Evolutionary conservation across 2,888 invertebrate genomes (phyloP).

Genomic region (Spisula subtruncata): DNA sequence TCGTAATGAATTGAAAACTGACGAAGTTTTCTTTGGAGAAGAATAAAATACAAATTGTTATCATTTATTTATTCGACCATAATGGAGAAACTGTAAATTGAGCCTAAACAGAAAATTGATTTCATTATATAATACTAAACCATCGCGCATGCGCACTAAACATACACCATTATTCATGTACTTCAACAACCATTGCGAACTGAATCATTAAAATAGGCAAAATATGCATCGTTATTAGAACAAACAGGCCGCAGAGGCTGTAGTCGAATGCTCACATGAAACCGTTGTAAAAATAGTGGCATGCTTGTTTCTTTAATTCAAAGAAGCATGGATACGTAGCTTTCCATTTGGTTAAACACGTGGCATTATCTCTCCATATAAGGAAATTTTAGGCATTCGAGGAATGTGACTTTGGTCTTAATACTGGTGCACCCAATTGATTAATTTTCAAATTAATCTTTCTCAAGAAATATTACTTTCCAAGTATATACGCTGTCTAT

Average conservation of each 20-base stretch:
- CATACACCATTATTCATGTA: not conserved
- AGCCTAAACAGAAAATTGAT: not conserved
- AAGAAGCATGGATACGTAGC: not conserved
- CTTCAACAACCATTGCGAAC: not conserved
- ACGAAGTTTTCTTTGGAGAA: slow-evolving; percentile 58
- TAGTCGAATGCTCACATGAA: not conserved
- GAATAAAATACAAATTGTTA: slow-evolving; percentile 49
- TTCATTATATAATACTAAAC: not conserved
- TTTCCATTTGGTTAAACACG: not conserved
- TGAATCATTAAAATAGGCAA: not conserved
- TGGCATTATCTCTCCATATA: not conserved
- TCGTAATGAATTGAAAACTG: slow-evolving; percentile 68
- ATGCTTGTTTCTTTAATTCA: not conserved
- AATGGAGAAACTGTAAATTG: slow-evolving; percentile 22
- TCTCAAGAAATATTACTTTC: not conserved
- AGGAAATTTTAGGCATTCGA: not conserved
- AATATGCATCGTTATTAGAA: not conserved
- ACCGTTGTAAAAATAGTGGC: not conserved
- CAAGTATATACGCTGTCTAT: not conserved
- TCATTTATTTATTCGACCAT: slow-evolving; percentile 39
- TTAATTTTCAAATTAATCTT: slow-evolving; percentile 17
- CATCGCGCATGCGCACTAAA: slow-evolving; percentile 1
- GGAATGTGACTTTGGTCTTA: not conserved
- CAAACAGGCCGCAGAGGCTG: not conserved
- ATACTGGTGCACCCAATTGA: not conserved